Percentiles rank a stretch among this genome's conserved stretches.
These are phyloP conservation scores for Chanos chanos DNA, from an alignment of 2,797 vertebrate species.

Conservation along the genomic window DNA sequence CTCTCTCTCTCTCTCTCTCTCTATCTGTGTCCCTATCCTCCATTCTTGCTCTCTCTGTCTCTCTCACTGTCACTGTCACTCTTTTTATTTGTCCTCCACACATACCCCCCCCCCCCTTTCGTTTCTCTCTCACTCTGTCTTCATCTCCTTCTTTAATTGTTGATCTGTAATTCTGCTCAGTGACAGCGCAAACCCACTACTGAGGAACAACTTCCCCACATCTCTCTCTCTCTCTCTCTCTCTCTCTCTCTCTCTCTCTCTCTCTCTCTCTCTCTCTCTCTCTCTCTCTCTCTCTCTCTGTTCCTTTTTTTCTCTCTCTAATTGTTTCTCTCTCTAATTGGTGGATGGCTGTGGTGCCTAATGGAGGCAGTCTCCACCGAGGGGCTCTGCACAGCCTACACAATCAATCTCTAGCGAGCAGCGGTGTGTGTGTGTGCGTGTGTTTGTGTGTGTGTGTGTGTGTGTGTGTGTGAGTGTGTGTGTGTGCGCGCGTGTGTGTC, in stretches of 20 bases:
- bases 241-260: not conserved
- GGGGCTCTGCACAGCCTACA: conserved; percentile 38
- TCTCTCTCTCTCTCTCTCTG: not conserved
- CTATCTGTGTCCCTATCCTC: not conserved
- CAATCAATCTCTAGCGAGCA: conserved; percentile 35
- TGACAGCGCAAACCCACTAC: too few relatives aligned
- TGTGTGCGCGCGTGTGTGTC: too few relatives aligned
- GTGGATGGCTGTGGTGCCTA: conserved; percentile 28
- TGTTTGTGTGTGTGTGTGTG: not conserved
- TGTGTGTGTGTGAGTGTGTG: too few relatives aligned
- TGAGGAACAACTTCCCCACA: too few relatives aligned
- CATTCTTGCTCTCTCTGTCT: not conserved
- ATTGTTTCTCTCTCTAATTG: conserved; percentile 24
- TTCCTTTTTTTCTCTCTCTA: conserved; percentile 8
- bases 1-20: not conserved
- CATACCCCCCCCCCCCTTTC: not conserved
- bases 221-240: conserved; percentile 7
- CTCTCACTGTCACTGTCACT: conserved; percentile 8
- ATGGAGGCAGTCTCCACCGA: conserved; percentile 43
- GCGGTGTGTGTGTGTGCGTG: not conserved
- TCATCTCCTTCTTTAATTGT: conserved; percentile 25
- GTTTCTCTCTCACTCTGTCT: conserved; percentile 14
- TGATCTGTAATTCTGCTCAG: conserved; percentile 29
- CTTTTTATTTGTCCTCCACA: not conserved
- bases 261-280: not conserved